Percentiles rank a stretch among this genome's conserved stretches.
Evolutionary conservation across 2,797 vertebrate species (phyloP).

Genomic region (Nasua narica): DNA sequence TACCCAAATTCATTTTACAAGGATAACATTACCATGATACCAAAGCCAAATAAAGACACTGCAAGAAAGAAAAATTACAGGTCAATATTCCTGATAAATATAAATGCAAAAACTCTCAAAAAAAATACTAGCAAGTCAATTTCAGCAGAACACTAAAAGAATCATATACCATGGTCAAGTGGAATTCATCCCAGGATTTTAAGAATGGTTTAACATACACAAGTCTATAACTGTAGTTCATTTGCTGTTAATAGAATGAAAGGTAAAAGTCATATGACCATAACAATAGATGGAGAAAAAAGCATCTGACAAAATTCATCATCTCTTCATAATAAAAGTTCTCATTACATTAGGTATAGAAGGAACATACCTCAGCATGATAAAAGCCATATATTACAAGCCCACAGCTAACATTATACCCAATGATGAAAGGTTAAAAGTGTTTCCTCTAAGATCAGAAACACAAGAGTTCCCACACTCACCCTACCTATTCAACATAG

Average conservation of each 20-base stretch:
- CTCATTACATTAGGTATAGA: not conserved
- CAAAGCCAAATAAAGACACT: not conserved
- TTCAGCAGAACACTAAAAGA: not conserved
- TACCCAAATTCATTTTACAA: not conserved
- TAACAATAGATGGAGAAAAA: not conserved
- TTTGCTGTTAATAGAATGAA: not conserved
- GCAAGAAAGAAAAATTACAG: not conserved
- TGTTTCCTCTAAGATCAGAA: not conserved
- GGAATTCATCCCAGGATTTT: not conserved
- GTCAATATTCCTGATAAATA: not conserved
- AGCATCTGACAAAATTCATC: not conserved
- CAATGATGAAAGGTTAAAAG: not conserved
- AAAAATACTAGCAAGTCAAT: not conserved
- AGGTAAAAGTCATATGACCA: not conserved
- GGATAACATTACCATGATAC: not conserved
- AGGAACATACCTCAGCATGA: not conserved
- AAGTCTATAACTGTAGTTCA: not conserved
- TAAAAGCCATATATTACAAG: not conserved
- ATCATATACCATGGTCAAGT: not conserved
- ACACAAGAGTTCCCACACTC: not conserved
- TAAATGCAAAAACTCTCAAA: not conserved
- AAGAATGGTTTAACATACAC: not conserved
- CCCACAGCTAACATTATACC: not conserved
- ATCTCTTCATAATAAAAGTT: not conserved
- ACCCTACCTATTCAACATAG: not conserved